Evolutionary conservation across 2,113 vertebrate genomes (phyloP).

Genomic region (Alexandromys fortis): DNA sequence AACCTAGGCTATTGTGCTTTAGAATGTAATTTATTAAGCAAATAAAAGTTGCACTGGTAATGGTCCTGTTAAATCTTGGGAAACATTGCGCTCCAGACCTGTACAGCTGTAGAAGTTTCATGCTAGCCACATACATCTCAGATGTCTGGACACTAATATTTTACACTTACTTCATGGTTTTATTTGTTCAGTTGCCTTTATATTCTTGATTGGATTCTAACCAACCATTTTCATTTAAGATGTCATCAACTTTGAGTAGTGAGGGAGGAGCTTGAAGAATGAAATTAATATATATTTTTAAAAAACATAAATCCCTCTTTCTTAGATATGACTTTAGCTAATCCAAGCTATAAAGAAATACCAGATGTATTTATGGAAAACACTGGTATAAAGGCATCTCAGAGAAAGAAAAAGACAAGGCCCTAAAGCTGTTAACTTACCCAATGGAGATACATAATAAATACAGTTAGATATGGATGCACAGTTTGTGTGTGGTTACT

Average conservation of each 20-base stretch:
- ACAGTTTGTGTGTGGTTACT: not conserved
- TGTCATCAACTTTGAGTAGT: constrained; percentile 78
- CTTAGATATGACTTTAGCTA: constrained; percentile 83
- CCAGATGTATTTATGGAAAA: constrained; percentile 75
- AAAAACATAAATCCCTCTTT: constrained; percentile 84
- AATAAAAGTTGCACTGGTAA: constrained; percentile 89
- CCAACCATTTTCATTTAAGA: constrained; percentile 82
- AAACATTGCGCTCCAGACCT: constrained; percentile 79
- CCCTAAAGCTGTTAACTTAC: constrained; percentile 13
- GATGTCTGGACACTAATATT: constrained; percentile 88
- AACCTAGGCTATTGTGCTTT: constrained; percentile 89
- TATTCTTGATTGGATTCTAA: constrained; percentile 85
- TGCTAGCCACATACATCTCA: constrained; percentile 85
- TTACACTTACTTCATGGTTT: constrained; percentile 91
- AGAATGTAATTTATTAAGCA: constrained; percentile 92
- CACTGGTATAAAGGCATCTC: constrained; percentile 72
- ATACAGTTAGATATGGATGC: not conserved
- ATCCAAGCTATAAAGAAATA: constrained; percentile 77
- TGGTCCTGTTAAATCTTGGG: constrained; percentile 85
- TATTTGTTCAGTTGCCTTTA: constrained; percentile 88
- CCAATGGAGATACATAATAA: fast-evolving
- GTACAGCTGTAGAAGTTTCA: constrained; percentile 85
- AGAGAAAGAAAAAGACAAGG: constrained; percentile 55
- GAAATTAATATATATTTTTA: constrained; percentile 82
- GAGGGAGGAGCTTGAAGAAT: constrained; percentile 70